phyloP scores from a whole-genome alignment of 1,140 invertebrate species.

The Pachyrhynchus sulphureomaculatus region DNA sequence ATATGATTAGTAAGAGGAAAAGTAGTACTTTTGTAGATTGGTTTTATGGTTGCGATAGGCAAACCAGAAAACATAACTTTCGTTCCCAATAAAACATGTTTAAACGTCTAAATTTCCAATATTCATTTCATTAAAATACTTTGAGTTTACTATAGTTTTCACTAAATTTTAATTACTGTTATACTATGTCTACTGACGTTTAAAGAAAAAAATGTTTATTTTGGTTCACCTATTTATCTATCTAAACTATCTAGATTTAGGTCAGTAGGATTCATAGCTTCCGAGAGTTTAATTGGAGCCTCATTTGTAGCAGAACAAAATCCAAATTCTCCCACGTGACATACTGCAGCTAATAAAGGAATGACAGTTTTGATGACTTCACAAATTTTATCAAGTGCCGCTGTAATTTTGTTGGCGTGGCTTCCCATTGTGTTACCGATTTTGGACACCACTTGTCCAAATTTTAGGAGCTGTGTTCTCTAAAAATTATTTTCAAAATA shows the following conservation, averaged over 20 bases:
- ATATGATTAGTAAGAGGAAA: no score
- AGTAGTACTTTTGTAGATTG: no score
- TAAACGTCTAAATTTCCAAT: no score
- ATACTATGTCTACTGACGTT: no score
- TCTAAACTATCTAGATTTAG: slow-evolving; percentile 34
- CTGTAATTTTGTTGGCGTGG: slow-evolving; percentile 42
- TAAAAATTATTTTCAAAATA: slow-evolving; percentile 34
- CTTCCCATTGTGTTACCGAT: slow-evolving; percentile 46
- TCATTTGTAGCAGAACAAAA: slow-evolving; percentile 46
- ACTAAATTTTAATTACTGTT: no score
- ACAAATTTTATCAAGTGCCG: slow-evolving; percentile 49
- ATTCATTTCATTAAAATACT: no score
- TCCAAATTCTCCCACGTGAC: slow-evolving; percentile 49
- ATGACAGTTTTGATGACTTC: slow-evolving; percentile 49
- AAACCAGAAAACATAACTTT: no score
- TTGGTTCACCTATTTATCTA: not conserved
- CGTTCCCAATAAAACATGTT: no score
- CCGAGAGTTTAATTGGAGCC: slow-evolving; percentile 37
- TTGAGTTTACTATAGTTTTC: no score
- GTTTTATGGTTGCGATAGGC: no score
- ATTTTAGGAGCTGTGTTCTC: slow-evolving; percentile 43
- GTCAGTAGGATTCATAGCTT: slow-evolving; percentile 30
- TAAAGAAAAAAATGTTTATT: no score
- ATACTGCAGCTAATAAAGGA: slow-evolving; percentile 48
- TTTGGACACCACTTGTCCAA: slow-evolving; percentile 44